Evolutionary conservation across 2,113 vertebrate species (phyloP), one percentile per base, ranked within the genome.

Genomic region (Calidris pygmaea): DNA sequence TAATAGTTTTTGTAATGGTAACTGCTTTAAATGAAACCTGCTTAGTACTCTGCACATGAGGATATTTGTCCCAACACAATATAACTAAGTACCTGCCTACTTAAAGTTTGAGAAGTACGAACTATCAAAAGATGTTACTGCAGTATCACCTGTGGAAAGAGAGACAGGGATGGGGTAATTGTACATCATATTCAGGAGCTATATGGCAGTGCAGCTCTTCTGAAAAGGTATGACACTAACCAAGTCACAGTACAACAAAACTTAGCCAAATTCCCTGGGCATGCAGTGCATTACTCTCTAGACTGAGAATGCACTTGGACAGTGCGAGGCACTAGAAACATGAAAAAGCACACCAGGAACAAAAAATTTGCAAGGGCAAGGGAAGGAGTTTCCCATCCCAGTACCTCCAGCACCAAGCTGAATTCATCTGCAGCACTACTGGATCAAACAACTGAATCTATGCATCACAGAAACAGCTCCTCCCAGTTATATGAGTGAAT

Each of bases 321-420:
- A 78, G 12, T 53, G 3, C n/a, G 79, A 14, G 1, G 1, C 24
- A 21, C 8, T 7, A 1, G 0, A 56, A 21, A 14, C 23, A 68
- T 26, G 8, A 80, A 89, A 89, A 17, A 80, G 4, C 35, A 47
- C 23, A 12, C 13, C 53, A 45, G 29, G 17, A 89, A 55, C 16
- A 76, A 67, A 78, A 27, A 39, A 19, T 50, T 56, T 72, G 43
- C 37, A 71, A 80, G 21, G 6, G 9, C 1, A 6, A 70, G 15
- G 11, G 27, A 68, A 79, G 14, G 15, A 72, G 24, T 45, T 94
- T 68, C 21, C 43, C 37, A 48, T 39, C 10, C 10, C 21, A 72
- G 35, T 3, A 75, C 23, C 41, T 85, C 45, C 41, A 67, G 67
- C 10, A 45, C 30, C 30, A 67, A 63, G 12, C 12, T 53, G 71